Evolutionary conservation across 2,888 invertebrate genomes (phyloP), one percentile per base, ranked within the genome.

Genomic region (Lamellibrachia satsuma): DNA sequence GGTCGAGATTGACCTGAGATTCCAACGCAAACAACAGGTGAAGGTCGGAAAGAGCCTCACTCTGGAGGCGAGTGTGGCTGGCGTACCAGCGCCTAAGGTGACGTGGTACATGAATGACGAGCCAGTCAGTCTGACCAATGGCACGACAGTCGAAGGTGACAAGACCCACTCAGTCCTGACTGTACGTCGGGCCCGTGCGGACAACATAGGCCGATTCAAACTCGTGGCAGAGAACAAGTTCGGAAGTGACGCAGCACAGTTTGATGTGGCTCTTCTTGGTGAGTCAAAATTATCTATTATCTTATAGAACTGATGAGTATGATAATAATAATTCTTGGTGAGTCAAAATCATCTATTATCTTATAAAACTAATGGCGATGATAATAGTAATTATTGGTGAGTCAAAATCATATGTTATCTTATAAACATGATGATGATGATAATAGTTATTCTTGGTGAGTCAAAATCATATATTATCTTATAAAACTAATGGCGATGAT

Each of bases 171-270:
- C 75, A 22, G 75, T 75, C 2, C 92, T 93, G 7, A 93, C 52
- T 22, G 92, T 94, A 52, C 93, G 92, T 52, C 97, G 98, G 93
- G 98, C 98, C 0, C 97, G 97, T 93, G 97, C 98, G 92, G 97
- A 97, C 22, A 98, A 98, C 96, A 97, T 98, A 93, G 99, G 98
- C 2, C 98, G 98, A 96, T 98, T 98, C 95, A 98, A 98, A 95
- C 97, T 98, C 57, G 97, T 97, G 94, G 98, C 98, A 0, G 97
- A 97, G 60, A 98, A 98, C 96, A 97, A 97, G 94, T 97, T 98
- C 91, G 98, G 98, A 0, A 98, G 98, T 95, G 98, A 92, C 90
- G 52, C 60, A 11, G 92, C 94, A 22, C 92, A 92, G 51, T 98
- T 98, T 94, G 98, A 98, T 90, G 98, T 98, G 93, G 97, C 97